Evolutionary conservation across 2,888 invertebrate genomes (phyloP), one percentile per base, ranked within the genome.

Genomic region (Lepas anatifera): DNA sequence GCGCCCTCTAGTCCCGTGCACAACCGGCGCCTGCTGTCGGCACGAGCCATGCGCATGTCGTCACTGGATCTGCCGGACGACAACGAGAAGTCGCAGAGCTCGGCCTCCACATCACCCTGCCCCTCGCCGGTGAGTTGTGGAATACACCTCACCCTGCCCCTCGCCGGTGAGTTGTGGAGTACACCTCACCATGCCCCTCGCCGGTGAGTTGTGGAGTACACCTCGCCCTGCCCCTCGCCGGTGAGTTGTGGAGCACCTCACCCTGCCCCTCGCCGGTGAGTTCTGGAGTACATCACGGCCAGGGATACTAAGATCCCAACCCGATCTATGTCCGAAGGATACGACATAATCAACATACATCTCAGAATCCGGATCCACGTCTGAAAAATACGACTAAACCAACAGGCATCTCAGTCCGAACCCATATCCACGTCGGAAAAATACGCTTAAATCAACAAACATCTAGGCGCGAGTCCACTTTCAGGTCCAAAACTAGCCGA

Each of bases 1-100:
- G 93, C 94, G 69, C 93, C 94, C 39, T 92, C 93, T 73, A 94
- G 94, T 78, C 94, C 95, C 72, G 92, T 93, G 69, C 93, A 94
- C 77, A 91, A 90, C 79, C 85, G 91, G 71, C 76, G 77, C 35
- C 81, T 93, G 73, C 82, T 92, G 70, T 89, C 88, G 72, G 88
- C 92, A 32, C 86, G 90, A 73, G 88, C 88, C 72, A 90, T 92
- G 76, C 85, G 94, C 72, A 95, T 95, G 87, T 94, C 93, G 79
- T 95, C 95, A 73, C 92, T 95, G 74, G 95, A 96, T 77, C 83
- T 95, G 66, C 95, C 95, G 1, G 92, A 92, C 77, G 92, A 93
- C 72, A 92, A 92, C 79, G 90, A 90, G 76, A 93, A 94, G 79
- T 92, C 92, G 70, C 85, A 92, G 71, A 94, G 93, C 50, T 94